Conservation (phyloP, 2,113 vertebrate species). For the Synchiropus splendidus region DNA sequence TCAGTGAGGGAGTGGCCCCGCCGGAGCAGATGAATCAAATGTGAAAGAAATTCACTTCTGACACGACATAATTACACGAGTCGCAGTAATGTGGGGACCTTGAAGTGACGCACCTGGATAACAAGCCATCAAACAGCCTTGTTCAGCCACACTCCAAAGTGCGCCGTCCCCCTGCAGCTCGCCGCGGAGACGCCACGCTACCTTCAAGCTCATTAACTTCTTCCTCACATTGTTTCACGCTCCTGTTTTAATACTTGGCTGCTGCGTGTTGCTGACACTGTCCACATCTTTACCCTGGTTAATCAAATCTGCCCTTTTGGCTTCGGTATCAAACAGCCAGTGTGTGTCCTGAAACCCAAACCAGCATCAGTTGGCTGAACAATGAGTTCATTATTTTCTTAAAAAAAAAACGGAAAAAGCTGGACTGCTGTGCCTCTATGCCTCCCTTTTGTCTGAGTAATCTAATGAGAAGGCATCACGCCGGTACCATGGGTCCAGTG, state of each 20-base stretch:
- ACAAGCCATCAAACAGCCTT: constrained; percentile 42
- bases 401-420: neutral
- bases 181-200: constrained; percentile 6
- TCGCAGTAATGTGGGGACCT: constrained; percentile 35
- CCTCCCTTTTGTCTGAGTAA: too few species aligned
- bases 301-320: constrained; percentile 3
- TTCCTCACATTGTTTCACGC: constrained; percentile 28
- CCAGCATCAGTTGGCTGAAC: too few species aligned
- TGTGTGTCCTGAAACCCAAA: neutral
- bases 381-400: neutral
- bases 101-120: constrained; percentile 38
- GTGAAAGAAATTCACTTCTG: constrained; percentile 39
- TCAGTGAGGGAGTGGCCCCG: constrained; percentile 16
- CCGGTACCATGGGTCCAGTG: too few species aligned
- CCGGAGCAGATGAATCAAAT: constrained; percentile 34
- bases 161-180: constrained; percentile 5
- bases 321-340: neutral
- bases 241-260: constrained; percentile 16
- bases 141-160: constrained; percentile 29
- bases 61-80: constrained; percentile 42
- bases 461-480: too few species aligned
- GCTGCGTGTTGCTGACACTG: constrained; percentile 2
- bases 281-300: neutral
- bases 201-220: constrained; percentile 41
- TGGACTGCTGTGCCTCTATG: neutral